Conservation (phyloP, 2,113 vertebrate species). For the Eupsittula cactorum region DNA sequence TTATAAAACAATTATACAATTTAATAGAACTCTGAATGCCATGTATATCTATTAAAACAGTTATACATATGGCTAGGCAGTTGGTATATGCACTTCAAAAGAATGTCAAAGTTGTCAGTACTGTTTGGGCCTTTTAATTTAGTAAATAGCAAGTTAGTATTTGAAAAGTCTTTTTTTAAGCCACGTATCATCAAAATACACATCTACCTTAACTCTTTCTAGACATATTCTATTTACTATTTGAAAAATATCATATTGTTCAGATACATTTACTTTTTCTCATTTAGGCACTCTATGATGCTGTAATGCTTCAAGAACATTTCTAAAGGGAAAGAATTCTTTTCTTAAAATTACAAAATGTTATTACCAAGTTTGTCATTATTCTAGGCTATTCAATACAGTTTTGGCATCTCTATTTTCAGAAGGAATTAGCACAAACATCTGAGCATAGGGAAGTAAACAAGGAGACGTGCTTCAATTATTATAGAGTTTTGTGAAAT, state of each 20-base stretch:
- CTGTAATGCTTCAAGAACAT: not conserved
- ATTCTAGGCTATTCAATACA: not conserved
- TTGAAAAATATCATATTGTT: not conserved
- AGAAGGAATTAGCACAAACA: not conserved
- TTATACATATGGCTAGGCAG: not conserved
- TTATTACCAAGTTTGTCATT: not conserved
- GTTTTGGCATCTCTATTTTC: not conserved
- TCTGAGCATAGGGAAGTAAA: accelerated
- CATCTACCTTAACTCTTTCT: not conserved
- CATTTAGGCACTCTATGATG: not conserved
- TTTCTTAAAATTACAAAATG: not conserved
- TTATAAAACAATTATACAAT: not conserved
- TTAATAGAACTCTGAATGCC: not conserved
- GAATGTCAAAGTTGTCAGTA: not conserved
- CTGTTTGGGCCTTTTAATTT: not conserved
- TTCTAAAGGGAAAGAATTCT: not conserved
- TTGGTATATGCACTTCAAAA: not conserved
- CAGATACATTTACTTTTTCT: not conserved
- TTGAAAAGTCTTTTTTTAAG: not conserved
- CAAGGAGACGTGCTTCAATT: not conserved
- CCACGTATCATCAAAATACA: not conserved
- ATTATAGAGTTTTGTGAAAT: not conserved
- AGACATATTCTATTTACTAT: not conserved
- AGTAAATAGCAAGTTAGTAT: not conserved
- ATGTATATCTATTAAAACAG: not conserved